Evolutionary conservation across 2,888 invertebrate species (phyloP), one percentile per base, ranked within the genome.

Genomic region (Sthenelais limicola): DNA sequence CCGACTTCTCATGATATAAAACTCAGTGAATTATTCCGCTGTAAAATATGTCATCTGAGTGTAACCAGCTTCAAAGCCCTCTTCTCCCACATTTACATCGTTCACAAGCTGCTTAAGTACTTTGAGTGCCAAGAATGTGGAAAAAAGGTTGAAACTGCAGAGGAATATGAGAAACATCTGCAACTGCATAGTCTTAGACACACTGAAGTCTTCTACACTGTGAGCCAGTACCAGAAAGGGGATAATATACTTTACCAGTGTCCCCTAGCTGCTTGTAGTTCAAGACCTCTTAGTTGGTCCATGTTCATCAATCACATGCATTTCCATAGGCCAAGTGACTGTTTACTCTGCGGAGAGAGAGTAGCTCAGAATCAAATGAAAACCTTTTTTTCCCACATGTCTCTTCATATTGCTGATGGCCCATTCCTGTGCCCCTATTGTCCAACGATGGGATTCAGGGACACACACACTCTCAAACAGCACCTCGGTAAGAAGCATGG

Each of bases 91-190:
- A n/a, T n/a, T n/a, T n/a, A n/a, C n/a, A n/a, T n/a, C n/a, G n/a
- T n/a, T n/a, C n/a, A n/a, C n/a, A n/a, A n/a, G n/a, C n/a, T n/a
- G n/a, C n/a, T n/a, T n/a, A n/a, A n/a, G n/a, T n/a, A n/a, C 38
- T 62, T 21, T 38, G 62, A 62, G 26, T 62, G 62, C 18, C 62
- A 62, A 28, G 38, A 62, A 21, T 62, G 62, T 38, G 62, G 62
- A 12, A 7, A 7, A 3, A 24, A 26, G 3, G 24, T 21, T 43
- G 43, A n/a, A 21, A 62, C 35, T 3, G 62, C 62, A 21, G 24
- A 24, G 7, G 38, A 9, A 1, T 38, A 38, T 35, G 62, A 62
- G 26, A 28, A 62, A 5, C 62, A 62, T 62, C 2, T 12, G 9
- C 5, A 15, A 5, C 26, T 38, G 21, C 62, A 62, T 21, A 38